These are phyloP conservation scores for Tyrannus savana DNA, from an alignment of 2,113 vertebrate species.

Conservation along the genomic window DNA sequence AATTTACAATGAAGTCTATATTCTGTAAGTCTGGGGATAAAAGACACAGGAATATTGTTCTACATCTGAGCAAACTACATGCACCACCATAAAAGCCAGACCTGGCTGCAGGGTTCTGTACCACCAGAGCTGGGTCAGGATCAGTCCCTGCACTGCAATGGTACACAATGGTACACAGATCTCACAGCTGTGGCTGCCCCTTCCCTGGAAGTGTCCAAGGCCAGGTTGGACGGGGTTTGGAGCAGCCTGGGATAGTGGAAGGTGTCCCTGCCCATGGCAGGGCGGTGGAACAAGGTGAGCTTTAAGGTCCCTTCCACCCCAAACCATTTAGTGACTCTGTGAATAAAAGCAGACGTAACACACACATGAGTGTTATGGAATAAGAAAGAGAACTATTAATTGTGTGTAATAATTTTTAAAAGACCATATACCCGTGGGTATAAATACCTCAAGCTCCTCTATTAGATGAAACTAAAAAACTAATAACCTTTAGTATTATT, in stretches of 20 bases:
- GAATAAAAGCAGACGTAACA: background rate
- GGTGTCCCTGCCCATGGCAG: background rate
- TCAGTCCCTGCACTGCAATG: background rate
- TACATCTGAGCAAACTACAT: background rate
- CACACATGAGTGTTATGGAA: background rate
- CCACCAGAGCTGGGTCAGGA: background rate
- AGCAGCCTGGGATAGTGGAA: background rate
- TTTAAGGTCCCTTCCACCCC: background rate
- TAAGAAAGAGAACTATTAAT: background rate
- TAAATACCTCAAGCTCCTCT: background rate
- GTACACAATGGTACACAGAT: too few relatives aligned
- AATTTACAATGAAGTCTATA: background rate
- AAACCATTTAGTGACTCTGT: background rate
- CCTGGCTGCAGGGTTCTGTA: background rate
- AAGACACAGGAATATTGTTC: background rate
- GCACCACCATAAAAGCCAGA: background rate
- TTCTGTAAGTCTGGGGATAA: background rate
- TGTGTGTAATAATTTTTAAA: background rate
- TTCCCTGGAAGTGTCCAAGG: background rate
- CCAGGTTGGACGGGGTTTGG: background rate
- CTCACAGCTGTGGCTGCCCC: background rate
- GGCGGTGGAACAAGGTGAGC: too few relatives aligned
- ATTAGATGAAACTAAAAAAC: background rate
- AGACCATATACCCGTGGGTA: background rate
- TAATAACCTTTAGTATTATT: background rate